Evolutionary conservation across 1,140 invertebrate genomes (phyloP).

Genomic region (Euura saliciscinereae): DNA sequence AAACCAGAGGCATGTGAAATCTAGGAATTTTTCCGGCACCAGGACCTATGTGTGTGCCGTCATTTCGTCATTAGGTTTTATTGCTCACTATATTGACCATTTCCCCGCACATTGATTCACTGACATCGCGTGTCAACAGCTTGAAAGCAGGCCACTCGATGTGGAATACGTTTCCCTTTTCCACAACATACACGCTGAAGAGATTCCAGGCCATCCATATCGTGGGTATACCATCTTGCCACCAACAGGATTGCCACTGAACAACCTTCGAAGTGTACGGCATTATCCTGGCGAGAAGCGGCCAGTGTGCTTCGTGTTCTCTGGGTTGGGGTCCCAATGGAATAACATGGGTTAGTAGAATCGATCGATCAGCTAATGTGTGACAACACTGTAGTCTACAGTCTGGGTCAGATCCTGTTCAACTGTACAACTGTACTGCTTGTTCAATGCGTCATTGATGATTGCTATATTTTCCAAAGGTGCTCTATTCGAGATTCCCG

Average conservation of each 20-base stretch:
- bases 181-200: slow-evolving; percentile 53
- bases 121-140: too few species aligned
- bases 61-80: too few species aligned
- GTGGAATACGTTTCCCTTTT: slow-evolving; percentile 63
- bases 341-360: slow-evolving; percentile 89
- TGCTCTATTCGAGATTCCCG: slow-evolving; percentile 67
- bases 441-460: too few species aligned
- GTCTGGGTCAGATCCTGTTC: too few species aligned
- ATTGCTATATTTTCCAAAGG: slow-evolving; percentile 80
- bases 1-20: too few species aligned
- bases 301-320: slow-evolving; percentile 44
- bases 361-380: too few species aligned
- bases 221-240: slow-evolving; percentile 62
- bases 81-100: too few species aligned
- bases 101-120: too few species aligned
- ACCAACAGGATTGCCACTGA: slow-evolving; percentile 54
- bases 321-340: slow-evolving; percentile 64
- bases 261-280: slow-evolving; percentile 66
- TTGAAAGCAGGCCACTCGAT: slow-evolving; percentile 59
- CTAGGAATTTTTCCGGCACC: too few species aligned
- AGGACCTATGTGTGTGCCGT: too few species aligned
- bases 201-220: slow-evolving; percentile 63
- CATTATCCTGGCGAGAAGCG: slow-evolving; percentile 48
- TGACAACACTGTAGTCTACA: too few species aligned
- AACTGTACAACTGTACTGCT: too few species aligned